Base-by-base conservation (phyloP, 2,113 vertebrate species). In the Lagopus leucura region DNA sequence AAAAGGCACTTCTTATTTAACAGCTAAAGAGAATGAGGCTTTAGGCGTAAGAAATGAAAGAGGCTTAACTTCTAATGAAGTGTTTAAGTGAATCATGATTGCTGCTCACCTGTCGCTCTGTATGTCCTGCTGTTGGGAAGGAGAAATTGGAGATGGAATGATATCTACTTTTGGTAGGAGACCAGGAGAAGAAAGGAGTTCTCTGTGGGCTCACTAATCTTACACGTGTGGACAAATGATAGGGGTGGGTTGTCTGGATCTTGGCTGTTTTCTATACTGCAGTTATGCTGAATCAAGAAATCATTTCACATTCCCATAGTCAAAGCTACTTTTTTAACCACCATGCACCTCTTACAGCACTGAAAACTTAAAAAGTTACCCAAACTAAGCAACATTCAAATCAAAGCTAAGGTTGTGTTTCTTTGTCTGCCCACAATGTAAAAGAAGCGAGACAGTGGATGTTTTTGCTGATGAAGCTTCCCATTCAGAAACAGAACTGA, bases 371-470 rank as follows among this genome's bases (percentile, higher is more conserved):
- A 91, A 84, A 13, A 58, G 50, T 82, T 90, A 42, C 42, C 47
- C 88, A 61, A 94, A 79, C 8, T 84, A 76, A 89, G 43, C 18
- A 79, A 76, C n/a, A n/a, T 74, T 82, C 11, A 3, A 58, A 48
- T 69, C 36, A 91, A 94, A 95, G 95, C 92, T 96, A 94, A 96
- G 96, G 81, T 67, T 94, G 24, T 95, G 47, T 96, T 96, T 97
- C 67, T 96, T 92, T 95, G 61, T 96, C 85, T 96, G 28, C 80
- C 48, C 84, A 84, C 91, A 77, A 92, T 85, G 20, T 96, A 89
- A 96, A 97, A 97, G 97, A 96, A 97, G 97, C 83, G 95, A 97
- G 78, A 97, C 97, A 97, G 92, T 97, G 97, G 97, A 97, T 95
- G 92, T 95, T 95, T 95, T 97, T 94, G 94, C 96, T 95, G 97